Evolutionary conservation across 64 coral and sea anemone species (phyloP), one percentile per base, ranked within the genome.

Genomic region (Platygyra sinensis): DNA sequence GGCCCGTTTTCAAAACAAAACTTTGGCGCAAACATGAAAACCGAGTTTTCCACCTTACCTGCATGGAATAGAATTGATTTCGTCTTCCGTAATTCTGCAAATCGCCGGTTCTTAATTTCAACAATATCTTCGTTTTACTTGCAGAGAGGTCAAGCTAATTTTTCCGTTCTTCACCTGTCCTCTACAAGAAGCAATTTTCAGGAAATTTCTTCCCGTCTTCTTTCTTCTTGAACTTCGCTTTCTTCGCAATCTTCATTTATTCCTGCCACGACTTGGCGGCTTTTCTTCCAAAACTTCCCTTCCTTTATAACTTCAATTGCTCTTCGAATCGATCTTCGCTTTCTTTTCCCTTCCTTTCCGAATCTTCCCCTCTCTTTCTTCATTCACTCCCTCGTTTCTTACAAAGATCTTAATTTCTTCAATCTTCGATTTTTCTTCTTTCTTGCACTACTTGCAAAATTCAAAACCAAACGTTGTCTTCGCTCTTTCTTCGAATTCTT

Each of bases 371-470:
- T 24, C n/a, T 69, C 65, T 27, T 57, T n/a, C 65, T 69, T 69
- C 65, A 69, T 69, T 69, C n/a, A 27, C 62, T 69, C 65, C 22
- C 78, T 61, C 55, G 52, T 61, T 80, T 80, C 25, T 61, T 32
- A 55, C 59, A 52, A 24, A 13, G 78, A 80, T 19, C 52, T 80
- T 80, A 28, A 65, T 65, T 55, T 22, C 67, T 85, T 85, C 81
- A 9, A 52, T 67, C 81, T 85, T 85, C 63, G 19, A 85, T 72
- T 71, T 71, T 24, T 72, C 81, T 72, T 85, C 81, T 69, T 67
- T 52, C 81, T 85, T 85, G 81, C 62, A 36, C 81, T 85, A 85
- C 81, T 85, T 85, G 81, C 32, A 14, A 71, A 85, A 28, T 85
- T 85, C 81, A 36, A 38, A 38, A 85, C 63, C 39, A 71, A 71